Evolutionary conservation across 2,113 vertebrate species (phyloP).

Genomic region (Rynchops niger): DNA sequence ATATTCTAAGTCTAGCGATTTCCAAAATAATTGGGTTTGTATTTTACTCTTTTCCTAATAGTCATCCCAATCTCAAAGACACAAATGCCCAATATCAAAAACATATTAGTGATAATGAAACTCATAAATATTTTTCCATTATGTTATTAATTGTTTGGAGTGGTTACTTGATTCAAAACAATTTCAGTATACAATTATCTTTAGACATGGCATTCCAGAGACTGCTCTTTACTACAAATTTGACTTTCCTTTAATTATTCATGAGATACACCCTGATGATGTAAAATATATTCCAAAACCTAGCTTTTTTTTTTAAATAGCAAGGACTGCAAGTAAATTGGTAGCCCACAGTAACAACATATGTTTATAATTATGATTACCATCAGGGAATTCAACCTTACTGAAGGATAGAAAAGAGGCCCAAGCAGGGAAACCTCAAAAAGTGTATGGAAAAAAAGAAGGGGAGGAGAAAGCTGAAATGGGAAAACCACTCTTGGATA

Average conservation of each 20-base stretch:
- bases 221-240: background rate
- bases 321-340: slow-evolving; percentile 63
- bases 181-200: slow-evolving; percentile 41
- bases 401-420: slow-evolving; percentile 71
- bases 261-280: slow-evolving; percentile 48
- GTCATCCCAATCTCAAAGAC: slow-evolving; percentile 8
- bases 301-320: background rate
- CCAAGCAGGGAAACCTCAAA: slow-evolving; percentile 63
- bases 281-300: slow-evolving; percentile 60
- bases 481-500: slow-evolving; percentile 56
- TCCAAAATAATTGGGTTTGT: background rate
- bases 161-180: slow-evolving; percentile 16
- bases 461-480: slow-evolving; percentile 24
- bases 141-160: slow-evolving; percentile 18
- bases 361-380: slow-evolving; percentile 81
- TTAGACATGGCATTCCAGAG: slow-evolving; percentile 26
- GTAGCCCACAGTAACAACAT: slow-evolving; percentile 74
- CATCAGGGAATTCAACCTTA: slow-evolving; percentile 76
- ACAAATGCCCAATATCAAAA: slow-evolving; percentile 10
- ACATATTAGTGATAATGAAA: background rate
- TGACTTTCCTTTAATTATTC: slow-evolving; percentile 40
- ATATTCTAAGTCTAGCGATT: background rate
- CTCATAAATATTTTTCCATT: slow-evolving; percentile 21
- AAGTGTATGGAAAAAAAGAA: slow-evolving; percentile 29
- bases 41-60: slow-evolving; percentile 14